These are phyloP conservation scores for Troides helena DNA, from an alignment of 2,888 invertebrate genomes.

Conservation along the genomic window DNA sequence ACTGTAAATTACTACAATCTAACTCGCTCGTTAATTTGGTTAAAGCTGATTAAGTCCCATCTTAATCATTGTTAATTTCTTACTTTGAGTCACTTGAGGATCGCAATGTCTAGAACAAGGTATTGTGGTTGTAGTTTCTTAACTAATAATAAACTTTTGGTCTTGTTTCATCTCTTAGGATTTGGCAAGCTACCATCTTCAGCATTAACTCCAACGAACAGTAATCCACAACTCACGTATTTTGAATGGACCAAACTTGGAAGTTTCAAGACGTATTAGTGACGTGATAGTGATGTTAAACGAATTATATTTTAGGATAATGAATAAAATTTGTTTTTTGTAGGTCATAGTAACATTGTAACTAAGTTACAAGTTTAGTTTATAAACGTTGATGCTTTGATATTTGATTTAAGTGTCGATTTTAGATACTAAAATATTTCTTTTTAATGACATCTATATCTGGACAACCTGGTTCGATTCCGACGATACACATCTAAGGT, in stretches of 20 bases:
- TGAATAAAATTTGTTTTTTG: neutral
- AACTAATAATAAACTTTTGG: slow-evolving; percentile 28
- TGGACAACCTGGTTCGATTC: too few species aligned
- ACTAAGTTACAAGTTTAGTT: neutral
- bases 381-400: neutral
- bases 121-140: slow-evolving; percentile 29
- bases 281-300: slow-evolving; percentile 8
- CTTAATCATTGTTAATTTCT: slow-evolving; percentile 19
- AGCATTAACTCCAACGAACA: slow-evolving; percentile 20
- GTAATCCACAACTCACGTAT: slow-evolving; percentile 23
- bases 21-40: neutral
- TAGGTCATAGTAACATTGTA: too few species aligned
- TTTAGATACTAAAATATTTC: too few species aligned
- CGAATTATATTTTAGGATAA: slow-evolving; percentile 1
- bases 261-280: slow-evolving; percentile 14
- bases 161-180: slow-evolving; percentile 28
- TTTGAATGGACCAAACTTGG: neutral
- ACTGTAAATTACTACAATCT: neutral
- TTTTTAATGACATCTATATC: too few species aligned
- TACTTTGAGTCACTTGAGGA: slow-evolving; percentile 21
- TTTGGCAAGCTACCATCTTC: slow-evolving; percentile 24
- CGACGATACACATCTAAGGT: too few species aligned
- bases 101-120: slow-evolving; percentile 21
- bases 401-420: neutral
- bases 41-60: slow-evolving; percentile 11